Evolutionary conservation across 2,113 vertebrate species (phyloP).

Genomic region (Chloroceryle aenea): DNA sequence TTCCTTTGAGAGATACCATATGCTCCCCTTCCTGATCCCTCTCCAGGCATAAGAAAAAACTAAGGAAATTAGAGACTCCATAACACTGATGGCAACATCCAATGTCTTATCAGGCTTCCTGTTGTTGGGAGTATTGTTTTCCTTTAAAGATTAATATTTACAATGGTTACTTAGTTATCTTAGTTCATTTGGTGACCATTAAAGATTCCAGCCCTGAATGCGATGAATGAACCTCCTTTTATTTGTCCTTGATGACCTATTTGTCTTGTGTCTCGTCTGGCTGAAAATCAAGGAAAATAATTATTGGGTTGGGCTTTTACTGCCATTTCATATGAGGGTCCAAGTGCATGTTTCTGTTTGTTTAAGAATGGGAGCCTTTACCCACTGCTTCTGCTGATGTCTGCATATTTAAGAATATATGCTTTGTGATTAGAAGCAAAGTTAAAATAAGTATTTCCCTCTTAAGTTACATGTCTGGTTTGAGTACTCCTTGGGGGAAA

Average conservation of each 20-base stretch:
- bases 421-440: neutral
- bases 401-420: neutral
- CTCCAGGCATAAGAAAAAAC: slow-evolving; percentile 56
- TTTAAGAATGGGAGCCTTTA: neutral
- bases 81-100: slow-evolving; percentile 62
- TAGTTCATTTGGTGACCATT: slow-evolving; percentile 67
- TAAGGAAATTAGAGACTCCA: slow-evolving; percentile 62
- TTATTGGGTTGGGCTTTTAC: slow-evolving; percentile 63
- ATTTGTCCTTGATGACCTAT: slow-evolving; percentile 71
- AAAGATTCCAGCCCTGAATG: slow-evolving; percentile 60
- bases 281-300: slow-evolving; percentile 71
- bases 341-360: slow-evolving; percentile 50
- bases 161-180: slow-evolving; percentile 73
- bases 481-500: neutral
- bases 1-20: slow-evolving; percentile 64
- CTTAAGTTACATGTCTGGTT: neutral
- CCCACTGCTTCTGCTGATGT: neutral
- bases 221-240: slow-evolving; percentile 70
- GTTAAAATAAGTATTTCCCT: neutral
- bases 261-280: slow-evolving; percentile 65
- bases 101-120: slow-evolving; percentile 71
- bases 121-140: slow-evolving; percentile 70
- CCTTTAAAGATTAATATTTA: slow-evolving; percentile 75
- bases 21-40: slow-evolving; percentile 55
- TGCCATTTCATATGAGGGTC: slow-evolving; percentile 49